Conservation (phyloP, 2,888 invertebrate genomes). For the Ichneumoninae sp. region DNA sequence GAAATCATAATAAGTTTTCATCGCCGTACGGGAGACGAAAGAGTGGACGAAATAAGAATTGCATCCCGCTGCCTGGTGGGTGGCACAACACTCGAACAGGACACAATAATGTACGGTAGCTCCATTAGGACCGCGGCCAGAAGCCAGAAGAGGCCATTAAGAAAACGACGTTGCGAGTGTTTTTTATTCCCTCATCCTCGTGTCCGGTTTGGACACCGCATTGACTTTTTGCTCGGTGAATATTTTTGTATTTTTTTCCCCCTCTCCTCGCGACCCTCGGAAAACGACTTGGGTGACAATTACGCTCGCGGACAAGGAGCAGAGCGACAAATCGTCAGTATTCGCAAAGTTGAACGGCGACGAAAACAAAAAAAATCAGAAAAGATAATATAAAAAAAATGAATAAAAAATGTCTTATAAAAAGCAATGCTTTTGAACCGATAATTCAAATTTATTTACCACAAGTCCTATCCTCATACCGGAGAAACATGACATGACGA, state of each 20-base stretch:
- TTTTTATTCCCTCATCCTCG: slow-evolving; percentile 3
- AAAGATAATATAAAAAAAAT: neutral
- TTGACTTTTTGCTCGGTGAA: slow-evolving; percentile 7
- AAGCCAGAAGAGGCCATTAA: slow-evolving; percentile 47
- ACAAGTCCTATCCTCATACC: neutral
- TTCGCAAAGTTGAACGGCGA: neutral
- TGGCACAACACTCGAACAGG: slow-evolving; percentile 48
- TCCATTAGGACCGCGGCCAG: slow-evolving; percentile 59
- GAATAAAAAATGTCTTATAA: no score
- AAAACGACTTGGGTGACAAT: neutral
- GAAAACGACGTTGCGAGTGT: slow-evolving; percentile 19
- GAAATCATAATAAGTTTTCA: slow-evolving; percentile 59
- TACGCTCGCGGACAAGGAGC: neutral
- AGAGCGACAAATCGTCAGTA: neutral
- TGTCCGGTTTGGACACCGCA: slow-evolving; percentile 19
- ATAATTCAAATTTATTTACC: neutral
- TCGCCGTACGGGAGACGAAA: slow-evolving; percentile 35
- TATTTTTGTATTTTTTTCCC: neutral
- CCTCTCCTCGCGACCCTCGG: neutral
- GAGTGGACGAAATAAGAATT: slow-evolving; percentile 55
- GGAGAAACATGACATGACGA: neutral
- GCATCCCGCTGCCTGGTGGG: slow-evolving; percentile 54
- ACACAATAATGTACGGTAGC: slow-evolving; percentile 39
- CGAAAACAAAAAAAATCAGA: neutral
- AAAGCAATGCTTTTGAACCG: neutral